Evolutionary conservation across 2,888 invertebrate genomes (phyloP).

Genomic region (Nomada lathburiana): DNA sequence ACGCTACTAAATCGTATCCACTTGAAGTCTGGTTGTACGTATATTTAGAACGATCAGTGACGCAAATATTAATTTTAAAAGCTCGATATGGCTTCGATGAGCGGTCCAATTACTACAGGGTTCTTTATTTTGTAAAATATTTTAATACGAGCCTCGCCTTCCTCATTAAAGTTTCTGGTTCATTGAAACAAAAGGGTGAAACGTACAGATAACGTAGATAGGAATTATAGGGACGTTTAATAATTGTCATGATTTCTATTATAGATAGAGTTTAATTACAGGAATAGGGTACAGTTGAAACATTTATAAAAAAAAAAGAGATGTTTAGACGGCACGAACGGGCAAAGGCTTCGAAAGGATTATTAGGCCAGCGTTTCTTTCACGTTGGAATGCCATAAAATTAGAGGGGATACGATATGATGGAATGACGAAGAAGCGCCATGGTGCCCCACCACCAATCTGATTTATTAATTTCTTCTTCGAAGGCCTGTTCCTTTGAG

Average conservation of each 20-base stretch:
- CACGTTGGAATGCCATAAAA: constrained; percentile 60
- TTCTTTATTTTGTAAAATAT: background rate
- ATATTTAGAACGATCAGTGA: constrained; percentile 37
- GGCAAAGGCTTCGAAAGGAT: constrained; percentile 45
- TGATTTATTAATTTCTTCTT: constrained; percentile 75
- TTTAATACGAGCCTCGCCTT: constrained; percentile 1
- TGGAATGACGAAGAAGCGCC: constrained; percentile 60
- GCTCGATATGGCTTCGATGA: background rate
- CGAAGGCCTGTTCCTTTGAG: constrained; percentile 32
- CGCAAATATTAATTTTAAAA: constrained; percentile 35
- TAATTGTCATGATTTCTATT: constrained; percentile 11
- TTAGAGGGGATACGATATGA: constrained; percentile 60
- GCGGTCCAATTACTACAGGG: background rate
- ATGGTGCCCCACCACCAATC: constrained; percentile 45
- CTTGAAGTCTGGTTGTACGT: constrained; percentile 8
- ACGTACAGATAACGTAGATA: constrained; percentile 8
- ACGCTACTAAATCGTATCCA: constrained; percentile 29
- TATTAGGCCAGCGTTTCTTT: constrained; percentile 66
- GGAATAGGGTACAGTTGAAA: background rate
- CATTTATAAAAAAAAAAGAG: background rate
- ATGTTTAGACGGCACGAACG: background rate
- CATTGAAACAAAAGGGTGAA: background rate
- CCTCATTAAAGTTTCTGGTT: constrained; percentile 18
- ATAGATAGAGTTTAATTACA: background rate
- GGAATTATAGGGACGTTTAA: constrained; percentile 29